Conservation (phyloP, 2,888 invertebrate species). For the Morinoia aosen region DNA sequence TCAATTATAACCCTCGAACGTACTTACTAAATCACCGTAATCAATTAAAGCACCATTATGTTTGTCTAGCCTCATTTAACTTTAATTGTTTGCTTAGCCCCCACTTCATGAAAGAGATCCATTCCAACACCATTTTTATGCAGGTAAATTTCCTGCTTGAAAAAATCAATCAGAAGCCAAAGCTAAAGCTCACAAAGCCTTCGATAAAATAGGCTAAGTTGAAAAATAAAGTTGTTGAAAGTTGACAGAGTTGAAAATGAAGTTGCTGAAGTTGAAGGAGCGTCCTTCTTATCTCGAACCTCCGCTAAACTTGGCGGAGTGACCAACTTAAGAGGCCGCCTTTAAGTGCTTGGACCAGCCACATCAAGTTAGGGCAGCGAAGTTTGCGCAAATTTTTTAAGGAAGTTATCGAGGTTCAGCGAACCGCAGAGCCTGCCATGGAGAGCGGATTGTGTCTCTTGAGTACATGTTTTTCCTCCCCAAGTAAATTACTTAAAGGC, state of each 20-base stretch:
- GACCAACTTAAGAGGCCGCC: neutral
- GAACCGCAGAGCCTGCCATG: neutral
- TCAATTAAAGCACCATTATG: too few species aligned
- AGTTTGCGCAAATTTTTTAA: conserved; percentile 36
- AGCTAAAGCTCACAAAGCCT: too few species aligned
- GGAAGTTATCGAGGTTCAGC: conserved; percentile 28
- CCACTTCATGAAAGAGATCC: neutral
- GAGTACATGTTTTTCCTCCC: too few species aligned
- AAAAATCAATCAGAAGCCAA: neutral
- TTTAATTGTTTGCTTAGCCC: neutral
- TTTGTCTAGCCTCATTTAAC: neutral
- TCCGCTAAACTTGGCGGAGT: neutral
- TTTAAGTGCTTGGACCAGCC: neutral
- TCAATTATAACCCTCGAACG: too few species aligned
- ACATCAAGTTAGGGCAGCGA: conserved; percentile 16
- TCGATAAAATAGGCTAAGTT: neutral
- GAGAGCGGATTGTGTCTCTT: neutral
- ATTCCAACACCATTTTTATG: neutral
- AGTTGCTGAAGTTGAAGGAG: neutral
- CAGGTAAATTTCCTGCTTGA: neutral
- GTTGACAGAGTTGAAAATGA: neutral
- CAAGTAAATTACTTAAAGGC: too few species aligned
- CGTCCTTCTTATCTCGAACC: neutral
- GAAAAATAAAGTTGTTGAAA: neutral
- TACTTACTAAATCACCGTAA: too few species aligned